Conservation (phyloP, 1,140 invertebrate species). For the Atta cephalotes region DNA sequence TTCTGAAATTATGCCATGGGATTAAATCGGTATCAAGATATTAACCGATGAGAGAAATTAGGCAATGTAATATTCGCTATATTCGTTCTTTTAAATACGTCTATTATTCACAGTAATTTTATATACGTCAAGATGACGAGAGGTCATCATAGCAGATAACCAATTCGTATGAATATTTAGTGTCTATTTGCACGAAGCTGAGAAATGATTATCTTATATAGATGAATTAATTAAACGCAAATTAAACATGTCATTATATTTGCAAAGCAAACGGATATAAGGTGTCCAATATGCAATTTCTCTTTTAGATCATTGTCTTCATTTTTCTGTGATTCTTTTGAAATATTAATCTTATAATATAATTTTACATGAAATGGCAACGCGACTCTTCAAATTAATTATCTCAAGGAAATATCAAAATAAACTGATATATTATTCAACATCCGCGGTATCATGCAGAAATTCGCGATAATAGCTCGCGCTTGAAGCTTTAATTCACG, state of each 20-base stretch:
- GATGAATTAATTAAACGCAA: constrained; percentile 33
- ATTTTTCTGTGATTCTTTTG: not conserved
- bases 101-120: constrained; percentile 29
- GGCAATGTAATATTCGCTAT: constrained; percentile 23
- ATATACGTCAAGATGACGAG: constrained; percentile 33
- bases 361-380: constrained; percentile 46
- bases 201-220: constrained; percentile 3
- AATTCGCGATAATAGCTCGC: constrained; percentile 10
- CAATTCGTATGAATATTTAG: constrained; percentile 43
- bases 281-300: not conserved
- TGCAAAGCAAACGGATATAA: constrained; percentile 27
- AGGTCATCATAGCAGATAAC: not conserved
- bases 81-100: constrained; percentile 31
- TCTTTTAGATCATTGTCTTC: not conserved
- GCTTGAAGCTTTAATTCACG: constrained; percentile 10
- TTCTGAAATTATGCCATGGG: not conserved
- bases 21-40: constrained; percentile 33
- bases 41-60: not conserved
- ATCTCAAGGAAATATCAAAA: constrained; percentile 41
- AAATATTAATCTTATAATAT: constrained; percentile 49
- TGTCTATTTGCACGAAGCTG: constrained; percentile 15
- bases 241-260: constrained; percentile 24
- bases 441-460: not conserved
- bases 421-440: constrained; percentile 41
- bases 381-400: constrained; percentile 42